Conservation (phyloP, 2,113 vertebrate genomes). For the Mandrillus leucophaeus region DNA sequence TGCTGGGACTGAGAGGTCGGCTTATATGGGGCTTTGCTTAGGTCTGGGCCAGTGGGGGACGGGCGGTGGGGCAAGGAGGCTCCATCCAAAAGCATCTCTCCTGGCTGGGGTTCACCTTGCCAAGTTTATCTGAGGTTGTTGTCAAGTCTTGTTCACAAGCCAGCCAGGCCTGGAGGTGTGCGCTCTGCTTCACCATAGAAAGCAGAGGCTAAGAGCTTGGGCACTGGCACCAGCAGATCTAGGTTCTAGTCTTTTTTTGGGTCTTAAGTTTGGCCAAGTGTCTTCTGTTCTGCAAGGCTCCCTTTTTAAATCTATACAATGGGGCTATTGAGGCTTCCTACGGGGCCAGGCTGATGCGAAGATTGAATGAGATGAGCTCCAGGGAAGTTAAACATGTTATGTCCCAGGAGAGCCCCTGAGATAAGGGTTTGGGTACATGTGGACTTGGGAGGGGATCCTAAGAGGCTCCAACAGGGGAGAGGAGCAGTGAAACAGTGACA, state of each 20-base stretch:
- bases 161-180: neutral
- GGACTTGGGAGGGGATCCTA: neutral
- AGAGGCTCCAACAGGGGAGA: neutral
- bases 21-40: neutral
- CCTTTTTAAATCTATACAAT: neutral
- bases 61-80: neutral
- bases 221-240: neutral
- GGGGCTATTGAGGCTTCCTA: neutral
- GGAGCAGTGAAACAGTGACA: neutral
- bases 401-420: neutral
- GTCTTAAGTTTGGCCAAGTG: neutral
- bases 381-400: neutral
- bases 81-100: neutral
- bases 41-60: neutral
- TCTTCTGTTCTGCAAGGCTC: neutral
- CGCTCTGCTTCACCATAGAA: neutral
- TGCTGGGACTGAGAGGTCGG: neutral
- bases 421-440: neutral
- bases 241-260: neutral
- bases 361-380: neutral
- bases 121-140: neutral
- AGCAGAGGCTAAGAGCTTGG: neutral
- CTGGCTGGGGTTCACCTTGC: neutral
- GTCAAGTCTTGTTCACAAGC: neutral
- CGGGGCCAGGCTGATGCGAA: neutral